Evolutionary conservation across 2,888 invertebrate genomes (phyloP).

Genomic region (Acleris literana): DNA sequence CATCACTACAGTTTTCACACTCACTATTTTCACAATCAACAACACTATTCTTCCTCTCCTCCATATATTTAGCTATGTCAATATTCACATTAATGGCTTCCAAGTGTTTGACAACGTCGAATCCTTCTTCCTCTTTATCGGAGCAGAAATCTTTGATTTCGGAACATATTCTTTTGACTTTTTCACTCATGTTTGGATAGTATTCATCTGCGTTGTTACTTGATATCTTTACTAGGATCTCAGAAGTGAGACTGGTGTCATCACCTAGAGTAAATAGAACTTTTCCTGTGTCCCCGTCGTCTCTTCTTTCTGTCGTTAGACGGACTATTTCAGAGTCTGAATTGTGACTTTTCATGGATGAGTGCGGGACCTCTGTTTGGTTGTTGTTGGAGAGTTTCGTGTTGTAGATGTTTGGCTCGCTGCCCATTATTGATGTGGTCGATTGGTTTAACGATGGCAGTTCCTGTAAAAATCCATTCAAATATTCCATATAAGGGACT

Average conservation of each 20-base stretch:
- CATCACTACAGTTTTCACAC: conserved; percentile 51
- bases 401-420: conserved; percentile 77
- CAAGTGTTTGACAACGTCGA: conserved; percentile 58
- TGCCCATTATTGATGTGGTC: conserved; percentile 77
- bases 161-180: conserved; percentile 67
- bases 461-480: conserved; percentile 53
- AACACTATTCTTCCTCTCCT: conserved; percentile 46
- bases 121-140: conserved; percentile 48
- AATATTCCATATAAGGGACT: too few relatives aligned
- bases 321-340: conserved; percentile 73
- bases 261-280: conserved; percentile 73
- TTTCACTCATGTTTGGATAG: conserved; percentile 53
- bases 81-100: conserved; percentile 47
- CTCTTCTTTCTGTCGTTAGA: conserved; percentile 42
- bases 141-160: conserved; percentile 69
- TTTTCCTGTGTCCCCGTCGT: conserved; percentile 45
- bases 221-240: conserved; percentile 66
- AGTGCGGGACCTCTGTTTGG: conserved; percentile 43
- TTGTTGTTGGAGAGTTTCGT: conserved; percentile 58
- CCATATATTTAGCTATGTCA: conserved; percentile 51
- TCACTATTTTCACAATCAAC: conserved; percentile 48
- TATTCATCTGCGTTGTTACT: conserved; percentile 69
- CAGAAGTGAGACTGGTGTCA: conserved; percentile 45
- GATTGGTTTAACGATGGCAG: conserved; percentile 65
- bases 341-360: conserved; percentile 57